Conservation (phyloP, 2,888 invertebrate genomes). For the Andricus quercusramuli region DNA sequence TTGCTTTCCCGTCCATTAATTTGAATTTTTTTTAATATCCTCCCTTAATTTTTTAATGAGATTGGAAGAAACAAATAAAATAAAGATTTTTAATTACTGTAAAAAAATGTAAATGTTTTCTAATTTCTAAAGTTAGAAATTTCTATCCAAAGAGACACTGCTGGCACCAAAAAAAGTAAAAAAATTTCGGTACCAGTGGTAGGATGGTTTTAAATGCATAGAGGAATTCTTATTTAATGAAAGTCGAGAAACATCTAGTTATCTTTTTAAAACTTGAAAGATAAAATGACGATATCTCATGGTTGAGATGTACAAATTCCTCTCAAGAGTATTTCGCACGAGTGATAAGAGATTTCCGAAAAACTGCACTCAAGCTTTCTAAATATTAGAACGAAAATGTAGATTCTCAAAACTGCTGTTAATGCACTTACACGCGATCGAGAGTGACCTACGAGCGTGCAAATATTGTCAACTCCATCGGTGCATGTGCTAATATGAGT, state of each 20-base stretch:
- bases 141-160: no score
- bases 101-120: no score
- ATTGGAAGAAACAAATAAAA: no score
- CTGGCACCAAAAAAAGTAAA: no score
- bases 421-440: slow-evolving; percentile 18
- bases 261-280: not conserved
- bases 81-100: no score
- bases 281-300: not conserved
- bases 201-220: no score
- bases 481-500: slow-evolving; percentile 74
- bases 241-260: not conserved
- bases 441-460: slow-evolving; percentile 46
- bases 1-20: no score
- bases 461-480: slow-evolving; percentile 64
- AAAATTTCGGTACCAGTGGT: no score
- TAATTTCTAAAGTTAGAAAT: no score
- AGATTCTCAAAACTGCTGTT: slow-evolving; percentile 37
- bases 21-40: no score
- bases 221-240: not conserved
- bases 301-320: not conserved
- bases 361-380: slow-evolving; percentile 2
- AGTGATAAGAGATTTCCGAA: slow-evolving; percentile 24
- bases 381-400: slow-evolving; percentile 33
- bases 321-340: not conserved
- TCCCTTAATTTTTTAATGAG: no score